Evolutionary conservation across 2,113 vertebrate species (phyloP).

Genomic region (Dicentrarchus labrax): DNA sequence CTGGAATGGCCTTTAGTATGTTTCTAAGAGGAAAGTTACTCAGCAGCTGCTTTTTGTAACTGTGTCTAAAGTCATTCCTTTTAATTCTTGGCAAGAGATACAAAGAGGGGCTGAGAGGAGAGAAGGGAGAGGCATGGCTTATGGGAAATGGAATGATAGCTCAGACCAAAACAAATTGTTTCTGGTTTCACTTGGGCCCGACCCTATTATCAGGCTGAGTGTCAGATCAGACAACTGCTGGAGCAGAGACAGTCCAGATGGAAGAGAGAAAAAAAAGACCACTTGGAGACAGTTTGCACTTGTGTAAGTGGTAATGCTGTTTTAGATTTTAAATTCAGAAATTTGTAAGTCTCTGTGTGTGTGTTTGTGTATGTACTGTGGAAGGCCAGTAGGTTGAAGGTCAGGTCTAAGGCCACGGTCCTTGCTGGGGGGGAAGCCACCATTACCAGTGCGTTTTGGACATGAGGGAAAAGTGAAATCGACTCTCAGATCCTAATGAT

Average conservation of each 20-base stretch:
- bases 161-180: slow-evolving; percentile 83
- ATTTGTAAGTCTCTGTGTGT: slow-evolving; percentile 11
- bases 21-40: slow-evolving; percentile 75
- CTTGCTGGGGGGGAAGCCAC: slow-evolving; percentile 44
- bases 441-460: slow-evolving; percentile 69
- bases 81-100: slow-evolving; percentile 82
- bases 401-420: slow-evolving; percentile 78
- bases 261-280: slow-evolving; percentile 38
- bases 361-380: slow-evolving; percentile 33
- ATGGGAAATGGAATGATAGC: slow-evolving; percentile 82
- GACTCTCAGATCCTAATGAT: slow-evolving; percentile 80
- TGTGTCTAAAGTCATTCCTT: slow-evolving; percentile 81
- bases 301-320: slow-evolving; percentile 37
- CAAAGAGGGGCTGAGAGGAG: slow-evolving; percentile 78
- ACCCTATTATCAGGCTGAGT: slow-evolving; percentile 80
- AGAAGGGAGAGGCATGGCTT: slow-evolving; percentile 81
- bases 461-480: slow-evolving; percentile 81
- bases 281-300: slow-evolving; percentile 56
- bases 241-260: slow-evolving; percentile 76
- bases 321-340: slow-evolving; percentile 39
- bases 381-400: slow-evolving; percentile 76
- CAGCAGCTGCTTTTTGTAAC: slow-evolving; percentile 85
- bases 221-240: slow-evolving; percentile 81
- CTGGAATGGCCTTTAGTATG: slow-evolving; percentile 73
- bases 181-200: slow-evolving; percentile 81